Conservation (phyloP, 2,888 invertebrate species). For the Apoda limacodes region DNA sequence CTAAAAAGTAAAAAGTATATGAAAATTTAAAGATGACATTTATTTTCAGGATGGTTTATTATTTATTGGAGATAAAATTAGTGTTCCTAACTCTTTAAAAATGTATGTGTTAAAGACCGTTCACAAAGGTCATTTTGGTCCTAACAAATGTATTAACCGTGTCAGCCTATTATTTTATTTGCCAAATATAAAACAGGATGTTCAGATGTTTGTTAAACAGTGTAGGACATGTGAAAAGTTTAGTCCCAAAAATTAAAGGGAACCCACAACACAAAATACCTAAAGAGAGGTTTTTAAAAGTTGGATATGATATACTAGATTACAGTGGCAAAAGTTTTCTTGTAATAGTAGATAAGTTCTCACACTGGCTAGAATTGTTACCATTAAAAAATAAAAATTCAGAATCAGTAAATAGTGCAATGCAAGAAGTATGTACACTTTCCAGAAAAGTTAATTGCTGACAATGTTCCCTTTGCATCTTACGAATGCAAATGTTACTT, state of each 20-base stretch:
- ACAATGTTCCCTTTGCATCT: constrained; percentile 11
- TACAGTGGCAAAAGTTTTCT: constrained; percentile 2
- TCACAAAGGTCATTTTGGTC: constrained; percentile 9
- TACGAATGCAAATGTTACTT: constrained; percentile 10
- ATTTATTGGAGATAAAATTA: constrained; percentile 7
- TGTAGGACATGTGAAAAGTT: constrained; percentile 14
- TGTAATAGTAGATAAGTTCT: constrained; percentile 6
- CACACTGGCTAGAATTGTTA: constrained; percentile 7
- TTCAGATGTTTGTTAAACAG: constrained; percentile 3
- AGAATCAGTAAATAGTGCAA: constrained; percentile 5
- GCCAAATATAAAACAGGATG: constrained; percentile 2
- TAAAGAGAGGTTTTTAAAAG: constrained; percentile 7
- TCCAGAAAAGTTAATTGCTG: constrained; percentile 8
- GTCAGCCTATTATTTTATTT: constrained; percentile 5
- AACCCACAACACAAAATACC: constrained; percentile 10
- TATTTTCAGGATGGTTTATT: constrained; percentile 8
- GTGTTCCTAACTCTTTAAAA: constrained; percentile 6
- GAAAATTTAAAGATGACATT: constrained; percentile 8
- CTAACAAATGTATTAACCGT: constrained; percentile 4
- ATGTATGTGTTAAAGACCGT: constrained; percentile 7
- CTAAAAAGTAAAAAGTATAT: constrained; percentile 4
- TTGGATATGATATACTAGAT: constrained; percentile 8
- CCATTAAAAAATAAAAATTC: constrained; percentile 3
- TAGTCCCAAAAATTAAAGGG: constrained; percentile 5
- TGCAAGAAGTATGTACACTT: constrained; percentile 6